Percentiles rank a stretch among this genome's conserved stretches.
phyloP scores from a whole-genome alignment of 2,797 vertebrate species.

The Rhadinocentrus ornatus region DNA sequence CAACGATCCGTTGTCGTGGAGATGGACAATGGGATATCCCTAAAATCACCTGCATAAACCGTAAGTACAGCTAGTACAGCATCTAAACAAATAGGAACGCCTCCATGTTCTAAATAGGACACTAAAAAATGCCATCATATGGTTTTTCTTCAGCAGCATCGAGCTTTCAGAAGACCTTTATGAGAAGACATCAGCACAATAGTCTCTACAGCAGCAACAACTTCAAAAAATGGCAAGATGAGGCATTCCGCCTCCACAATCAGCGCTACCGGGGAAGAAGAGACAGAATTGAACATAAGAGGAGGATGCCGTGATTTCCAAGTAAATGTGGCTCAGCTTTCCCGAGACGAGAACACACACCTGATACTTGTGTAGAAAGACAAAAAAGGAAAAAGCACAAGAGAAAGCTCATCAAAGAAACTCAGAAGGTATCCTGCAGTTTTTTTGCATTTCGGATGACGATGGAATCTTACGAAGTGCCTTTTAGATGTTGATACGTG shows the following conservation, averaged over 20 bases:
- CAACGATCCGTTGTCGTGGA: constrained; percentile 92
- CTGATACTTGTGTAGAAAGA: constrained; percentile 51
- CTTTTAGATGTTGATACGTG: constrained; percentile 76
- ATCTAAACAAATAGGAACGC: background rate
- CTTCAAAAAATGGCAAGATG: constrained; percentile 84
- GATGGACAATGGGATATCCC: constrained; percentile 94
- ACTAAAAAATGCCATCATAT: too few species aligned
- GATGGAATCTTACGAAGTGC: constrained; percentile 71
- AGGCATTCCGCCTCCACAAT: constrained; percentile 81
- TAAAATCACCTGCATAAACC: constrained; percentile 93
- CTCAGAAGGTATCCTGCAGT: constrained; percentile 49
- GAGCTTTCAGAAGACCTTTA: constrained; percentile 90
- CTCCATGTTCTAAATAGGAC: background rate
- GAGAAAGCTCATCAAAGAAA: constrained; percentile 57
- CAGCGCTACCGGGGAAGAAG: constrained; percentile 87
- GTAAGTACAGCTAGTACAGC: constrained; percentile 83
- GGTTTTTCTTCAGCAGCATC: constrained; percentile 85
- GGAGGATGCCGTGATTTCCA: constrained; percentile 84
- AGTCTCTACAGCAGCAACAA: constrained; percentile 84
- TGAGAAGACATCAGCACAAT: constrained; percentile 89
- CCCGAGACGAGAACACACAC: constrained; percentile 48
- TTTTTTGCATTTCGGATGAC: constrained; percentile 57
- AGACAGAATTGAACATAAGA: constrained; percentile 73
- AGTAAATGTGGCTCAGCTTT: constrained; percentile 79
- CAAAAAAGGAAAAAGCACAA: constrained; percentile 60